phyloP scores from a whole-genome alignment of 2,888 invertebrate genomes.

The Clanis bilineata region DNA sequence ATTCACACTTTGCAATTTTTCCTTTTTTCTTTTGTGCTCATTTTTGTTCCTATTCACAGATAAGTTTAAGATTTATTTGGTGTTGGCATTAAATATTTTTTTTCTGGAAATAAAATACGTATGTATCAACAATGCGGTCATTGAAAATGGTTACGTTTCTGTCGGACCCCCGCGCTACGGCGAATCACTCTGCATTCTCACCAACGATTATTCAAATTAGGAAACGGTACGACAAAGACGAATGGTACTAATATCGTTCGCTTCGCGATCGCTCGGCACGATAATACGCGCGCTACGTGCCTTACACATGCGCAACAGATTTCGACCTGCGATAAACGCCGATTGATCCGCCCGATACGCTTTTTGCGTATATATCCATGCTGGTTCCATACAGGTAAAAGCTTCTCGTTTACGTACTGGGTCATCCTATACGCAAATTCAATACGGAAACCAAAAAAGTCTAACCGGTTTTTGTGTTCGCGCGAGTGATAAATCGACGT shows the following conservation, averaged over 20 bases:
- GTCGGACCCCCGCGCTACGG: conserved; percentile 52
- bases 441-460: conserved; percentile 9
- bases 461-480: neutral
- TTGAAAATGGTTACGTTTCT: conserved; percentile 25
- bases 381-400: conserved; percentile 57
- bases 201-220: conserved; percentile 82
- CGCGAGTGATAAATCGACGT: neutral
- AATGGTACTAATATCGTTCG: conserved; percentile 79
- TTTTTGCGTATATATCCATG: conserved; percentile 78
- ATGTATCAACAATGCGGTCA: conserved; percentile 21
- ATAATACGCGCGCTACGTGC: conserved; percentile 68
- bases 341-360: conserved; percentile 77
- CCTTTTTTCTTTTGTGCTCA: conserved; percentile 46
- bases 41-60: conserved; percentile 27
- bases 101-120: conserved; percentile 1
- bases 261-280: conserved; percentile 65
- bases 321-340: conserved; percentile 68
- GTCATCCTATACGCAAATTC: conserved; percentile 15
- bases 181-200: conserved; percentile 76
- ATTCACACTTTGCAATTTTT: conserved; percentile 72
- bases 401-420: conserved; percentile 16
- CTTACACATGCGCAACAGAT: conserved; percentile 77
- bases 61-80: neutral
- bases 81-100: neutral
- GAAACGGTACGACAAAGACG: conserved; percentile 80